Conservation (phyloP, 1,140 invertebrate species). For the Mamestra configurata region DNA sequence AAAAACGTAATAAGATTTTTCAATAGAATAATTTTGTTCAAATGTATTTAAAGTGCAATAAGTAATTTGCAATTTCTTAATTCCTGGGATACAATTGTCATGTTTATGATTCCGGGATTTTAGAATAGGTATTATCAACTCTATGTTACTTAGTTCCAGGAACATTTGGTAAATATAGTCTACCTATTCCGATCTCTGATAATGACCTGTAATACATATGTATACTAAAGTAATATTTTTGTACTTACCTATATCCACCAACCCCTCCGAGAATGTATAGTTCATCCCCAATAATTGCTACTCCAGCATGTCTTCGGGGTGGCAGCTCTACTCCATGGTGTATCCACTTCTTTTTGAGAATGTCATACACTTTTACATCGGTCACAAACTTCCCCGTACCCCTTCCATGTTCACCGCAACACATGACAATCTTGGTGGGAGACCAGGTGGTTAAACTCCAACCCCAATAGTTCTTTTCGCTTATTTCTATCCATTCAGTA, state of each 20-base stretch:
- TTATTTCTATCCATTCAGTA: slow-evolving; percentile 74
- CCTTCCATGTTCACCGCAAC: slow-evolving; percentile 77
- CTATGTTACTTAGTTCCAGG: too few species aligned
- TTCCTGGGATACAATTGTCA: too few species aligned
- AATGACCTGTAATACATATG: too few species aligned
- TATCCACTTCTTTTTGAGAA: slow-evolving; percentile 73
- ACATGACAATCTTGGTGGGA: slow-evolving; percentile 71
- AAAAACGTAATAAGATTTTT: too few species aligned
- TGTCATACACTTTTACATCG: slow-evolving; percentile 79
- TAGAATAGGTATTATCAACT: too few species aligned
- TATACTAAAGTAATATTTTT: not conserved
- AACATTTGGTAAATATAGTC: too few species aligned
- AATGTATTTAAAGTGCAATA: too few species aligned
- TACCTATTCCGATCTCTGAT: too few species aligned
- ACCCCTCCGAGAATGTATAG: slow-evolving; percentile 79
- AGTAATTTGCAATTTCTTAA: too few species aligned
- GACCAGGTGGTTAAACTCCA: slow-evolving; percentile 76
- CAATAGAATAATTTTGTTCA: too few species aligned
- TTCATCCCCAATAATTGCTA: slow-evolving; percentile 70
- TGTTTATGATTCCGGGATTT: too few species aligned
- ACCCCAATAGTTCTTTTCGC: slow-evolving; percentile 79
- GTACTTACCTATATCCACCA: slow-evolving; percentile 79
- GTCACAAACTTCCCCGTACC: slow-evolving; percentile 75
- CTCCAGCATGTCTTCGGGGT: slow-evolving; percentile 71
- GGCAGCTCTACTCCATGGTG: slow-evolving; percentile 76